Evolutionary conservation across 2,113 vertebrate species (phyloP).

Genomic region (Phalacrocorax aristotelis): DNA sequence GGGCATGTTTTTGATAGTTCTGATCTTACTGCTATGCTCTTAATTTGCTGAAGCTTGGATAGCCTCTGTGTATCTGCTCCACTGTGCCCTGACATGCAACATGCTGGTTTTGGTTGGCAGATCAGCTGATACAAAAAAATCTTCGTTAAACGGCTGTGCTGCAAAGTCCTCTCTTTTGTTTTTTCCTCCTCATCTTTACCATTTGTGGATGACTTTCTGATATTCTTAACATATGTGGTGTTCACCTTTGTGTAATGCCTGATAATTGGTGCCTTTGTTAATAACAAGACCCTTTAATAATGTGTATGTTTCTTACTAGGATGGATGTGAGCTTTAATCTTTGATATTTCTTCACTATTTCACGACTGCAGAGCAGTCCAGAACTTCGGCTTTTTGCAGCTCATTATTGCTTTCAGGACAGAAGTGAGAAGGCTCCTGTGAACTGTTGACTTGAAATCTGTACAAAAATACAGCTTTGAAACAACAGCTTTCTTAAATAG

Average conservation of each 20-base stretch:
- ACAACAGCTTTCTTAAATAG: background rate
- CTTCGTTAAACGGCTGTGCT: background rate
- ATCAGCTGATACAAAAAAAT: background rate
- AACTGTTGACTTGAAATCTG: background rate
- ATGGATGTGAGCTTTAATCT: background rate
- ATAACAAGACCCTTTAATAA: background rate
- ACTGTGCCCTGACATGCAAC: background rate
- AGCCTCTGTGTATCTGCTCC: background rate
- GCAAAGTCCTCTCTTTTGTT: background rate
- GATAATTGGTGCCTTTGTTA: background rate
- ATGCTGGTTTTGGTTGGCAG: background rate
- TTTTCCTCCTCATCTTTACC: background rate
- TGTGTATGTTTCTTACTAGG: background rate
- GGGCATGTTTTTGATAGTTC: background rate
- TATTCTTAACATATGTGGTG: background rate
- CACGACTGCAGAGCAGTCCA: background rate
- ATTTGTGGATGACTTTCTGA: background rate
- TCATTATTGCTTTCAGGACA: background rate
- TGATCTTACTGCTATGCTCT: accelerated
- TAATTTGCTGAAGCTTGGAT: background rate
- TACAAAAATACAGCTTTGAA: background rate
- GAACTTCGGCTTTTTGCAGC: background rate
- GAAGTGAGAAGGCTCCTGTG: background rate
- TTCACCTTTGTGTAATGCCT: background rate
- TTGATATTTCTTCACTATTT: background rate